Evolutionary conservation across 2,888 invertebrate genomes (phyloP), one percentile per base, ranked within the genome.

Genomic region (Drosophila pegasa): DNA sequence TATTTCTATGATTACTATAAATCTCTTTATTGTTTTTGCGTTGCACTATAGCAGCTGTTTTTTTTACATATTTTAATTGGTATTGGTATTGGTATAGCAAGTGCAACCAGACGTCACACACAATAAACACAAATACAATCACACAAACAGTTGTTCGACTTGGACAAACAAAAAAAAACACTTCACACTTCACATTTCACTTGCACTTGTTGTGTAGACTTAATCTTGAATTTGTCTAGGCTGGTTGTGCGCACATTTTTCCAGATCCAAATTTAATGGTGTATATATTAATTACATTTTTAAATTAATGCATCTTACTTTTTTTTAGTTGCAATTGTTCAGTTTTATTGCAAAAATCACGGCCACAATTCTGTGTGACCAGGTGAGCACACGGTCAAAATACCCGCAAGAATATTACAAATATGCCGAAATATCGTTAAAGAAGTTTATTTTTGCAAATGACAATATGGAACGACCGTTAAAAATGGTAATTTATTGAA

Each of bases 121-220:
- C 38, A 75, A 60, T 45, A 33, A 27, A 31, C 62, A 74, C 66
- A 78, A 63, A 61, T 52, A 56, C 73, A 81, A 65, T 55, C 55
- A 54, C 74, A 78, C 73, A 75, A 67, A 75, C 85, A 66, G 66
- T 77, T 80, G 72, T 67, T 72, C 43, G 62, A 66, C 50, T 68
- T 70, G 63, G 55, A 75, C 63, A 63, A 80, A 79, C 61, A 71
- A 79, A 45, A 71, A 76, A 38, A 41, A 45, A 43, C n/a, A n/a
- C n/a, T n/a, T n/a, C n/a, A 55, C 76, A 87, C 73, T 85, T 75
- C 68, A 69, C 79, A 87, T 83, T 82, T 85, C 82, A 82, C 66
- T 67, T 61, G 63, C 61, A 65, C 55, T 59, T 57, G 18, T 33
- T 62, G 25, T 41, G 31, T 52, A 48, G n/a, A 48, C 33, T 57